Base-by-base conservation (phyloP, 2,888 invertebrate species). In the Eupithecia tripunctaria region DNA sequence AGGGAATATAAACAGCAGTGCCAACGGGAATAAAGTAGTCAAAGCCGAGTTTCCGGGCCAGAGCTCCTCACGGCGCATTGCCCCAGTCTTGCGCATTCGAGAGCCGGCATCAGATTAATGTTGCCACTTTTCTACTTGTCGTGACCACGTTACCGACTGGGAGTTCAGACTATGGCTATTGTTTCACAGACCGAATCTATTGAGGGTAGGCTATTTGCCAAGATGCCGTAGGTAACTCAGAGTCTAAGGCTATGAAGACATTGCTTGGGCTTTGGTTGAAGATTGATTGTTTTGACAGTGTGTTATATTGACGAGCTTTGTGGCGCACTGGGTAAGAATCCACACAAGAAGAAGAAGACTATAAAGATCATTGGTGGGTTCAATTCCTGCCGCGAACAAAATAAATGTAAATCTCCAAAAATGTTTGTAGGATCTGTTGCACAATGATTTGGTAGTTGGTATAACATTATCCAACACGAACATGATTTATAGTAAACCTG, bases 21-120 rank as follows among this genome's bases (percentile, higher is more conserved):
- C 73, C 80, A 79, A 80, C 79, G 60, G 80, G 87, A 88, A 75
- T 79, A 79, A 64, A 80, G 75, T 84, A 80, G 83, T 82, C 82
- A 84, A 84, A 87, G 85, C 83, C 88, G 85, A 84, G 86, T 91
- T 92, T 91, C 91, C 90, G 90, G 86, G 86, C 87, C 85, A 56
- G 91, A 88, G 86, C 86, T 87, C 85, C 87, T 85, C 87, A 91
- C 92, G 92, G 90, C 88, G 91, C 92, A 92, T 93, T 93, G 92
- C 89, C 89, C 91, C 86, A 91, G 89, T 88, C 90, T 89, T 88
- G 91, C 91, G 89, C 91, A 90, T 90, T 91, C 87, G 89, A 90
- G 91, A 91, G 89, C 92, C 87, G 87, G 86, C 89, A 93, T 92
- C 92, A 92, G 92, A 93, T 94, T 93, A 92, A 93, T 93, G 92